Evolutionary conservation across 2,888 invertebrate species (phyloP).

Genomic region (Melieria crassipennis): DNA sequence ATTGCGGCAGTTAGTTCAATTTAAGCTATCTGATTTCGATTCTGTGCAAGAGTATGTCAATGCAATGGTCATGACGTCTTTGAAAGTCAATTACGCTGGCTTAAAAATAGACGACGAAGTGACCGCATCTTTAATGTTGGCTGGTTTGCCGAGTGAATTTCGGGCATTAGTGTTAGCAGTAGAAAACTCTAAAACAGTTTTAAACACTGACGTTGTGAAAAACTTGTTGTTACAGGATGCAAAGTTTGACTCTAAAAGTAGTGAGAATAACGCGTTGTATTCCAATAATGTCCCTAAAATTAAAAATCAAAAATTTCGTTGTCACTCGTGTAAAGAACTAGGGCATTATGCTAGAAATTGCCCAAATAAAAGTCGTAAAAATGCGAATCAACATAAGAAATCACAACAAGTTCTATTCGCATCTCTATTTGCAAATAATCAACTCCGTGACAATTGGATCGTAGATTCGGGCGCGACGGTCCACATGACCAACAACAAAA

Average conservation of each 20-base stretch:
- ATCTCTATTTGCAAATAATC: conserved; percentile 13
- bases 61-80: conserved; percentile 26
- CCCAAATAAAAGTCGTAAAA: conserved; percentile 5
- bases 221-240: conserved; percentile 35
- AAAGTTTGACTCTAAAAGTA: conserved; percentile 28
- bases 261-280: conserved; percentile 26
- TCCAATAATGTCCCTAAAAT: conserved; percentile 1
- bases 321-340: conserved; percentile 25
- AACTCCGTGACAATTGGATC: conserved; percentile 24
- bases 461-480: conserved; percentile 35
- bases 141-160: conserved; percentile 37
- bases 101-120: conserved; percentile 36
- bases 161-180: conserved; percentile 37
- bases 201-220: conserved; percentile 35
- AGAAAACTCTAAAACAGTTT: conserved; percentile 36
- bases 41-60: conserved; percentile 34
- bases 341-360: conserved; percentile 24
- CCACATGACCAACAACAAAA: conserved; percentile 30
- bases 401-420: conserved; percentile 24
- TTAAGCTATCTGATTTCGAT: conserved; percentile 24
- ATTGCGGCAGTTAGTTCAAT: conserved; percentile 37
- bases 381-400: conserved; percentile 6
- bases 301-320: conserved; percentile 23
- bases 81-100: conserved; percentile 23
- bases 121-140: conserved; percentile 36